Evolutionary conservation across 2,797 vertebrate genomes (phyloP), one percentile per base, ranked within the genome.

Genomic region (Apodemus agrarius): DNA sequence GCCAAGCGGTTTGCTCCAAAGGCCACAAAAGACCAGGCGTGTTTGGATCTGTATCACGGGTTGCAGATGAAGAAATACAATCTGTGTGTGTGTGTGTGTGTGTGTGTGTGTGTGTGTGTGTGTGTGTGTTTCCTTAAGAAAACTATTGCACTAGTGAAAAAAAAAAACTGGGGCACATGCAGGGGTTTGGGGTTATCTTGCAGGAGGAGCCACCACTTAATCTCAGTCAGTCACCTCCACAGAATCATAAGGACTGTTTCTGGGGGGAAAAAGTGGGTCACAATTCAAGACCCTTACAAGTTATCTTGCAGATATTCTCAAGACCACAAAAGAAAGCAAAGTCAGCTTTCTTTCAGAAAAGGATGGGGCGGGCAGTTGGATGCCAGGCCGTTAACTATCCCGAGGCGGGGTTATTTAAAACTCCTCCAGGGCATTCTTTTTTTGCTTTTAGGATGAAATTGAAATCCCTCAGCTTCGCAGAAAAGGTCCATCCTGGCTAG

Each of bases 361-460:
- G 29, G 19, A 46, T 11, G 57, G 10, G 6, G 29, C 0, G 3
- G 54, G 21, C 6, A 0, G 46, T 37, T 0, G n/a, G 7, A 34
- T 10, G 22, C 57, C n/a, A 65, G 31, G 12, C 57, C 34, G 40
- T 90, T 85, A 75, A 82, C 34, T 11, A 52, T 85, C 88, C 24
- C 0, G 1, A 65, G 8, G 7, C 21, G 9, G 3, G 46, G 12
- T 14, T 22, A 17, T 88, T 85, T 95, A n/a, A 31, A 87, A 87
- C 61, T n/a, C 22, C 85, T 40, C 86, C 6, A 8, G 57, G 29
- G 22, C 37, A 31, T n/a, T 63, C 22, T n/a, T 46, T 26, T 87
- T 87, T 83, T 49, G 63, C 43, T 84, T 95, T 92, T n/a, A 61
- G 65, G 69, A 67, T 57, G 29, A 57, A 89, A 43, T 59, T 94